Evolutionary conservation across 2,888 invertebrate species (phyloP), one percentile per base, ranked within the genome.

Genomic region (Parelbella ahira): DNA sequence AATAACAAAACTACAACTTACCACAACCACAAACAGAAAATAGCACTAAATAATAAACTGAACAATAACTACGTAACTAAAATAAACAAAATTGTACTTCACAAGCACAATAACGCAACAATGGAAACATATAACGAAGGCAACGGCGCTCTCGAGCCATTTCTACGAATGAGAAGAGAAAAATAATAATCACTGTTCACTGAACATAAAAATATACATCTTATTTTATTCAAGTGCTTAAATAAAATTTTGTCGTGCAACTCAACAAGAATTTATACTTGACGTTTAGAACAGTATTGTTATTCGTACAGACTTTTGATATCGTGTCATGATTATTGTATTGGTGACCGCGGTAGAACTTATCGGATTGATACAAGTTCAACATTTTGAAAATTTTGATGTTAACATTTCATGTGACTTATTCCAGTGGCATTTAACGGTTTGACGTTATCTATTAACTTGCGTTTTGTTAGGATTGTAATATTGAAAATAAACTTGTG

Each of bases 1-100:
- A 48, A 44, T 21, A 48, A 48, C 25, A 47, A 45, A 39, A 46
- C 37, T 45, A 43, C 21, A 45, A 55, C 58, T 48, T 51, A 56
- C 57, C 57, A 12, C 19, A 47, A 28, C 47, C 37, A 50, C 44
- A 49, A 15, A 15, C 4, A 4, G 4, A 15, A 39, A 29, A 34
- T 34, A 53, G 37, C 49, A 45, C 48, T 38, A 44, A 34, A 45
- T 37, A 45, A 47, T 41, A 42, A 49, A 43, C 27, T 38, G 10
- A 33, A 42, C 21, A 42, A 23, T 7, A 23, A 24, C 42, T 28
- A 42, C 34, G 23, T 34, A 49, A 39, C 37, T 3, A 47, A 42
- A 47, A 38, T 34, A 47, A 37, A 41, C 34, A 33, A 36, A 43
- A 50, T 46, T 34, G 27, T 15, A 42, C 28, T 21, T 28, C 27